Evolutionary conservation across 1,140 invertebrate species (phyloP).

Genomic region (Monomorium pharaonis): DNA sequence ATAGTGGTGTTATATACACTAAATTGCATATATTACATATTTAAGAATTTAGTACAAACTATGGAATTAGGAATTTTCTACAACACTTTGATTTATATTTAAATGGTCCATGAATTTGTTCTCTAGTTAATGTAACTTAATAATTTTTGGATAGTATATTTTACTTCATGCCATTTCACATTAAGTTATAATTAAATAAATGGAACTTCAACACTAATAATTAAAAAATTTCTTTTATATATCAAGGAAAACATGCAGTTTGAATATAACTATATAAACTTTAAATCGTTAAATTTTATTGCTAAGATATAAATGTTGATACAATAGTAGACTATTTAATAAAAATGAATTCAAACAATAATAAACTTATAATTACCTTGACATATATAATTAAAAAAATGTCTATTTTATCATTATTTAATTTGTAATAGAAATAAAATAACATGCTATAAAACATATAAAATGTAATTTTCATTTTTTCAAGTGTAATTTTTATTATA

Average conservation of each 20-base stretch:
- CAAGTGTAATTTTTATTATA: conserved; percentile 1
- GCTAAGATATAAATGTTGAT: neutral
- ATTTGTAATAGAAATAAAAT: neutral
- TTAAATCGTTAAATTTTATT: neutral
- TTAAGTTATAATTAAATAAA: neutral
- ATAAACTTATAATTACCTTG: conserved; percentile 30
- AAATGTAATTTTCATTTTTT: conserved; percentile 3
- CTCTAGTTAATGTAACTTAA: neutral
- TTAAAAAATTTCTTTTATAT: neutral
- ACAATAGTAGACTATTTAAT: neutral
- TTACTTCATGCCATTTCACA: neutral
- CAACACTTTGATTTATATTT: neutral
- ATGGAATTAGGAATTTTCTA: neutral
- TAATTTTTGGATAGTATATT: neutral
- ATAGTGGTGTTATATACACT: neutral
- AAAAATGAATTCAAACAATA: conserved; percentile 28
- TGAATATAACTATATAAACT: neutral
- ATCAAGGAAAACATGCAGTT: neutral
- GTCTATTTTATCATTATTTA: conserved; percentile 20
- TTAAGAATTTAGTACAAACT: conserved; percentile 19
- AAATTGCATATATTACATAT: neutral
- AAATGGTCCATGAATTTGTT: neutral
- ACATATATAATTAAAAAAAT: neutral
- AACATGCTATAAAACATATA: neutral
- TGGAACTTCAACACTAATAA: too few relatives aligned